Evolutionary conservation across 2,888 invertebrate species (phyloP), one percentile per base, ranked within the genome.

Genomic region (Athalia cordata): DNA sequence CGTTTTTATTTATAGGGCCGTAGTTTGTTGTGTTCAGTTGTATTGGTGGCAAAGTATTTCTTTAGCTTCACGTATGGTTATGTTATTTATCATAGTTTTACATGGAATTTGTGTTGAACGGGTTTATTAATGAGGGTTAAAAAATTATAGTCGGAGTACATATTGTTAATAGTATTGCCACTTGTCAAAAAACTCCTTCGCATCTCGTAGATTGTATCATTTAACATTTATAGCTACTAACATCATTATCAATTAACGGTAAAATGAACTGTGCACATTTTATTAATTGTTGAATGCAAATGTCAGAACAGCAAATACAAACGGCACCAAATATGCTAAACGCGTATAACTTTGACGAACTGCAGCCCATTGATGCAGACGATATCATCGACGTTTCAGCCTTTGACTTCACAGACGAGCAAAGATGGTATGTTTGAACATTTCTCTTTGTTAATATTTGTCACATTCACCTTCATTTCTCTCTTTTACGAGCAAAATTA

Each of bases 371-470:
- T 61, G 80, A 83, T 70, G 80, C 80, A 70, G 68, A 82, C 72
- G 87, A 87, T 59, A 83, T 83, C 61, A 82, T 87, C 75, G 84
- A 87, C 62, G 80, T 86, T 45, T 84, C 85, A 61, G 75, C 62
- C 15, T 78, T 85, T 55, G 80, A 86, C 59, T 81, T 86, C 29
- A 79, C 83, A 61, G 83, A 87, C 79, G 79, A 81, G 13, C 84
- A 86, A 75, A 75, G 77, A 74, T 87, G 87, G 87, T 87, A 77
- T 79, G 80, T 50, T 57, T 55, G 50, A n/a, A 64, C 5, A 47
- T 74, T 13, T 62, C 8, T 8, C 43, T 72, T 5, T 13, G 29
- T 57, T 70, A 57, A 45, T 45, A 43, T 4, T 8, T 59, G 29
- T 52, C 3, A 3, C 7, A 65, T 11, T 13, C 50, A 15, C 5